Evolutionary conservation across 2,113 vertebrate species (phyloP).

Genomic region (Scomber colias): DNA sequence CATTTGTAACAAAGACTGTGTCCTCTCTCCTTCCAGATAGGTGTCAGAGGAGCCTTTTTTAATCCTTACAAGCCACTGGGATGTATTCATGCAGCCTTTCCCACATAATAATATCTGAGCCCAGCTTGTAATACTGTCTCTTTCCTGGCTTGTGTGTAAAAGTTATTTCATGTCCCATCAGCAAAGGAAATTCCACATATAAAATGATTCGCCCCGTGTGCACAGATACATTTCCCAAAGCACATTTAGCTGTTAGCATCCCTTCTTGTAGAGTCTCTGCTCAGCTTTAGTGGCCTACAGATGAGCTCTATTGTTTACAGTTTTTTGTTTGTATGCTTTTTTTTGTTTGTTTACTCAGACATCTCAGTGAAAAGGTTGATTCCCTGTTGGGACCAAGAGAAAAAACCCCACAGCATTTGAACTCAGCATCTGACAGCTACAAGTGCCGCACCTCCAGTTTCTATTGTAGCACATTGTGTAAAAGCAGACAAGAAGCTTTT

Average conservation of each 20-base stretch:
- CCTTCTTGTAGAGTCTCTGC: conserved; percentile 17
- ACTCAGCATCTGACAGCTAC: conserved; percentile 64
- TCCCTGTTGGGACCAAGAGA: conserved; percentile 56
- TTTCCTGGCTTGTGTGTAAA: too few relatives aligned
- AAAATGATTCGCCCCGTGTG: not conserved
- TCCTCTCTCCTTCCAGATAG: not conserved
- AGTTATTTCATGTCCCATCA: conserved; percentile 13
- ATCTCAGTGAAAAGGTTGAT: conserved; percentile 75
- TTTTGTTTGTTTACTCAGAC: conserved; percentile 58
- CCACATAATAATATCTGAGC: not conserved
- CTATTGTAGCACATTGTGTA: conserved; percentile 61
- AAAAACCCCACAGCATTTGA: conserved; percentile 31
- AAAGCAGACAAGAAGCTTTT: conserved; percentile 61
- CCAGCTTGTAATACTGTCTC: conserved; percentile 8
- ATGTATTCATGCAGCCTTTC: conserved; percentile 1
- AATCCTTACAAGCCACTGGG: not conserved
- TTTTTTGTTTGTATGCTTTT: conserved; percentile 48
- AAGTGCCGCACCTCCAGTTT: conserved; percentile 43
- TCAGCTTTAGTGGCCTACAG: not conserved
- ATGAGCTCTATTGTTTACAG: conserved; percentile 32
- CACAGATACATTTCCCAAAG: conserved; percentile 13
- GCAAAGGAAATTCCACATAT: conserved; percentile 1
- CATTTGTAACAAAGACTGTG: conserved; percentile 5
- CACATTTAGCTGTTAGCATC: conserved; percentile 17
- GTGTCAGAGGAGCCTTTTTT: conserved; percentile 29